These are phyloP conservation scores for Heteromyza rotundicornis DNA, from an alignment of 2,888 invertebrate species.

Conservation along the genomic window DNA sequence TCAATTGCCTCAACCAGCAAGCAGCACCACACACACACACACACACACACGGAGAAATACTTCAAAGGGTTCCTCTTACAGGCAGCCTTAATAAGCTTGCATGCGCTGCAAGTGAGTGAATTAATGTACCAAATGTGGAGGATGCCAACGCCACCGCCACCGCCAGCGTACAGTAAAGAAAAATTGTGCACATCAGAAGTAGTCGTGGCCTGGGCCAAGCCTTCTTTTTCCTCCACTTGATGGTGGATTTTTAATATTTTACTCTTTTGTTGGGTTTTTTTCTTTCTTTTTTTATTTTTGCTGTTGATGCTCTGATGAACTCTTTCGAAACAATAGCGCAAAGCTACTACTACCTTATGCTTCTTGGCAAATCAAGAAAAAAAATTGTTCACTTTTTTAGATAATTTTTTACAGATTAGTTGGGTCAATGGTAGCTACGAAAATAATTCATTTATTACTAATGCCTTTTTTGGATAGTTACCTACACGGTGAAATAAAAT, in stretches of 20 bases:
- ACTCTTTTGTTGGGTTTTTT: too few species aligned
- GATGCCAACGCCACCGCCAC: not conserved
- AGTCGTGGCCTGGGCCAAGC: not conserved
- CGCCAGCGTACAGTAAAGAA: not conserved
- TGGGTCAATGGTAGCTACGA: constrained; percentile 1
- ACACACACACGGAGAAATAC: too few species aligned
- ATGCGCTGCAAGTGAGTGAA: not conserved
- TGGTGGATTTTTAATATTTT: too few species aligned
- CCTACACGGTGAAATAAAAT: too few species aligned
- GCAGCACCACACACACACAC: too few species aligned
- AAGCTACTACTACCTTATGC: not conserved
- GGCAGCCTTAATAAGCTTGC: not conserved
- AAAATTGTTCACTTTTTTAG: too few species aligned
- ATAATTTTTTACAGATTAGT: not conserved
- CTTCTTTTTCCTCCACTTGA: not conserved
- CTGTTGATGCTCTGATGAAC: not conserved
- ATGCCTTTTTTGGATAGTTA: too few species aligned
- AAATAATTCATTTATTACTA: not conserved
- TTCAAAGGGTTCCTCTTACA: too few species aligned
- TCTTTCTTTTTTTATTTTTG: too few species aligned
- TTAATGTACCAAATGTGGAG: not conserved
- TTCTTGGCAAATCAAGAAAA: too few species aligned
- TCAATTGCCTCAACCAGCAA: too few species aligned
- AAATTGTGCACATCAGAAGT: not conserved
- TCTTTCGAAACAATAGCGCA: not conserved